A percentile compares a stretch with the other conserved stretches of the same genome.
phyloP scores from a whole-genome alignment of 2,888 invertebrate species.

The Eucriotettix oculatus region DNA sequence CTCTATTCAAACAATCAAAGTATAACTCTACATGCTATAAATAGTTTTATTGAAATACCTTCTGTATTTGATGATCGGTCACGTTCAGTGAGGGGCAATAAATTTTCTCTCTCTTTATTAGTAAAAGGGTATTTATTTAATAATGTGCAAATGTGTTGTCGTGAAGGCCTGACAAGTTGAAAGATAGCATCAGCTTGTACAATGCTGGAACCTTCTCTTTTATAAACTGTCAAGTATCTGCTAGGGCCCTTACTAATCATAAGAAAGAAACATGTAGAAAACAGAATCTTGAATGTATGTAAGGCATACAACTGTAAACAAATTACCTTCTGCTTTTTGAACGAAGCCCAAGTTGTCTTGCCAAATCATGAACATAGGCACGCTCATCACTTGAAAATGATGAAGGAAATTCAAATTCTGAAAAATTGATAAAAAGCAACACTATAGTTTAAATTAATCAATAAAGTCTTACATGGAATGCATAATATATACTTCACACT shows the following conservation, averaged over 20 bases:
- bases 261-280: background rate
- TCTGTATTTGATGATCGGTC: constrained; percentile 6
- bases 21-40: background rate
- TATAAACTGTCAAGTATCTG: constrained; percentile 52
- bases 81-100: constrained; percentile 48
- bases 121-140: constrained; percentile 51
- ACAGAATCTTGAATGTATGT: background rate
- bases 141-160: constrained; percentile 42
- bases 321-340: constrained; percentile 68
- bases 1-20: background rate
- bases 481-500: no score
- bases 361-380: constrained; percentile 60
- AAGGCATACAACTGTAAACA: background rate
- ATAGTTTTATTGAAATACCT: background rate
- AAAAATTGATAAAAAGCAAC: background rate
- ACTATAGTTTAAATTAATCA: no score
- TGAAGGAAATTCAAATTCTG: constrained; percentile 43
- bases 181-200: constrained; percentile 49
- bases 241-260: constrained; percentile 38
- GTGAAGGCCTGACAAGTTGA: constrained; percentile 41
- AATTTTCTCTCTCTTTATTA: constrained; percentile 49
- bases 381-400: constrained; percentile 61
- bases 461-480: no score
- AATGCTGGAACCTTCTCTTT: constrained; percentile 47
- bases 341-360: constrained; percentile 48